Evolutionary conservation across 2,113 vertebrate genomes (phyloP).

Genomic region (Pyxicephalus adspersus): DNA sequence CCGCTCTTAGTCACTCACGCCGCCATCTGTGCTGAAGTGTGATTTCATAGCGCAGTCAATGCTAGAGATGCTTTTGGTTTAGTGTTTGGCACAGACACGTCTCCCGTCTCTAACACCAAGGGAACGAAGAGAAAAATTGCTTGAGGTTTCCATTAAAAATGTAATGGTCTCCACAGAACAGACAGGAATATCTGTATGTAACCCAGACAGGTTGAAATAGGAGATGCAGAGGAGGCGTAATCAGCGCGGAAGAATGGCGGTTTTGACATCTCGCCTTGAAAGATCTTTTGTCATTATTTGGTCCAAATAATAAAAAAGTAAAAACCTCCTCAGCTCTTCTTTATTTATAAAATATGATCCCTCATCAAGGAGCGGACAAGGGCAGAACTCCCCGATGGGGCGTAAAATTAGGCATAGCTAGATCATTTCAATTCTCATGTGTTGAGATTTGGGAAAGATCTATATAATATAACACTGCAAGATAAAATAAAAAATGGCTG

Average conservation of each 20-base stretch:
- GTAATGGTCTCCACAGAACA: constrained; percentile 58
- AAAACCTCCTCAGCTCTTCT: constrained; percentile 61
- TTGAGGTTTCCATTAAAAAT: constrained; percentile 66
- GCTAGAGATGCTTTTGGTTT: constrained; percentile 39
- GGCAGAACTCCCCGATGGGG: too few species aligned
- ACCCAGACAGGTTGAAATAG: constrained; percentile 62
- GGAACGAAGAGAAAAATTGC: constrained; percentile 56
- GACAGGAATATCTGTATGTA: constrained; percentile 65
- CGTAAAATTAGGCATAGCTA: background rate
- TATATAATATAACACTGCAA: background rate
- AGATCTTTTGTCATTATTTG: constrained; percentile 60
- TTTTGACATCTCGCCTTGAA: constrained; percentile 62
- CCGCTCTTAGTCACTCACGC: background rate
- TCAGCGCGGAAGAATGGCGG: constrained; percentile 15
- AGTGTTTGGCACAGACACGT: constrained; percentile 59
- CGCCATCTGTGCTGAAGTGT: constrained; percentile 6
- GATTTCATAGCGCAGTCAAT: background rate
- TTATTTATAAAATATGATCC: constrained; percentile 15
- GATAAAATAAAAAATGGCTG: background rate
- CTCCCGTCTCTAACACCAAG: constrained; percentile 59
- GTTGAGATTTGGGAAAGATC: background rate
- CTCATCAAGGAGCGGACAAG: background rate
- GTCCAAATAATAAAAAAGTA: background rate
- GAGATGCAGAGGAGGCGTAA: constrained; percentile 61
- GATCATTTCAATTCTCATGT: background rate